Percentiles rank a stretch among this genome's conserved stretches.
Evolutionary conservation across 2,888 invertebrate species (phyloP).

Genomic region (Apantesis nais): DNA sequence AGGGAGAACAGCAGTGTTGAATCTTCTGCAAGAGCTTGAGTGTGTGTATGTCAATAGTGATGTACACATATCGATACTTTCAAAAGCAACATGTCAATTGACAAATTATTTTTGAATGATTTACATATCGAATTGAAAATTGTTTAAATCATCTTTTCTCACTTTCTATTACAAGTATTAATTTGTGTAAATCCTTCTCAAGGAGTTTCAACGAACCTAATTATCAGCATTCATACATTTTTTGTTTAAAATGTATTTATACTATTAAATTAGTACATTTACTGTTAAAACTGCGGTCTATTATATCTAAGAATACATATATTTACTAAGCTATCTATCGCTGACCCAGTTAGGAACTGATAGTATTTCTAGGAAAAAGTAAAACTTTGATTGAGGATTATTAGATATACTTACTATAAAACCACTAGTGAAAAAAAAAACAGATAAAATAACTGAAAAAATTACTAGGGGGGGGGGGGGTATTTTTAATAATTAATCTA

Average conservation of each 20-base stretch:
- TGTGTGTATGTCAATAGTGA: constrained; percentile 49
- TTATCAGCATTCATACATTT: neutral
- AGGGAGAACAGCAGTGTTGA: constrained; percentile 28
- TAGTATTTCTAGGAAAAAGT: too few relatives aligned
- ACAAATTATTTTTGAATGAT: neutral
- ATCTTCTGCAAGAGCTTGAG: constrained; percentile 43
- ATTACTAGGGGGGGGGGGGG: too few relatives aligned
- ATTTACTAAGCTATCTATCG: too few relatives aligned
- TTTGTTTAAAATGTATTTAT: neutral
- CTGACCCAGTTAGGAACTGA: too few relatives aligned
- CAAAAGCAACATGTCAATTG: neutral
- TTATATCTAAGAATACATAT: too few relatives aligned
- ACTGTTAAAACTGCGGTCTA: too few relatives aligned
- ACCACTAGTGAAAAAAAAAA: too few relatives aligned
- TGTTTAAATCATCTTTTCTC: neutral
- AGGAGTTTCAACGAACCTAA: neutral
- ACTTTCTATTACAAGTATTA: too few relatives aligned
- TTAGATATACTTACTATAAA: too few relatives aligned
- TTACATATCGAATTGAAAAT: neutral
- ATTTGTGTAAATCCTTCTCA: neutral
- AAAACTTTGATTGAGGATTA: too few relatives aligned
- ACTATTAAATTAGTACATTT: neutral
- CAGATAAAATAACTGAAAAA: too few relatives aligned
- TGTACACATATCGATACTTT: constrained; percentile 30
- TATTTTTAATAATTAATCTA: too few relatives aligned